Evolutionary conservation across 2,888 invertebrate genomes (phyloP).

Genomic region (Dorcus parallelipipedus): DNA sequence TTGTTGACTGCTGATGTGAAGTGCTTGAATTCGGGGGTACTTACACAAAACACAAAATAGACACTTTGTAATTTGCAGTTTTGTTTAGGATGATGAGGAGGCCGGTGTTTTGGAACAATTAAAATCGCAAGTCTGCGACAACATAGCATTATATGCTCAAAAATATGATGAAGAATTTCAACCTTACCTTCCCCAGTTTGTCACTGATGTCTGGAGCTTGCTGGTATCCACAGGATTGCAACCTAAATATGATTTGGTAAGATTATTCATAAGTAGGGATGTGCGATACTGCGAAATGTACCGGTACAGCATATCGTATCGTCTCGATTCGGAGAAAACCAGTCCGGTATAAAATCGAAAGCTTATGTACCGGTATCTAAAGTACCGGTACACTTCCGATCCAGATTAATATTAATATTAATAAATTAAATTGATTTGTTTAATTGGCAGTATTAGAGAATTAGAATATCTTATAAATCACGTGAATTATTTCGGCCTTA

Average conservation of each 20-base stretch:
- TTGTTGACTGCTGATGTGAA: constrained; percentile 78
- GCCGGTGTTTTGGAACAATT: constrained; percentile 87
- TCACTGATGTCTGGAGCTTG: constrained; percentile 91
- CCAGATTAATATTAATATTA: too few species aligned
- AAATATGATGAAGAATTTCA: constrained; percentile 98
- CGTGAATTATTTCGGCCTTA: too few species aligned
- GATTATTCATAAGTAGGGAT: background rate
- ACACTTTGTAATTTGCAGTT: background rate
- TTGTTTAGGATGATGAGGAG: constrained; percentile 71
- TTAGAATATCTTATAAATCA: too few species aligned
- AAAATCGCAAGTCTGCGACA: constrained; percentile 95
- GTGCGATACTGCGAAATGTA: too few species aligned
- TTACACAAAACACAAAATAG: constrained; percentile 19
- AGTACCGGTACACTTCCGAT: too few species aligned
- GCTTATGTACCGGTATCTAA: too few species aligned
- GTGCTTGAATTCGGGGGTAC: constrained; percentile 65
- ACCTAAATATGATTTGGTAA: constrained; percentile 87
- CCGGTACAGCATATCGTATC: too few species aligned
- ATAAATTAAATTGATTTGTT: too few species aligned
- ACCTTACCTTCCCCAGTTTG: constrained; percentile 84
- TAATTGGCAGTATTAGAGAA: too few species aligned
- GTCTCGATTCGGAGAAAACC: too few species aligned
- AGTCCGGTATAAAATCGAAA: too few species aligned
- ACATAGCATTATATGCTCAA: constrained; percentile 89
- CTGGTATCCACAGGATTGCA: constrained; percentile 80